Base-by-base conservation (phyloP, 2,797 vertebrate genomes). In the Dryobates pubescens region DNA sequence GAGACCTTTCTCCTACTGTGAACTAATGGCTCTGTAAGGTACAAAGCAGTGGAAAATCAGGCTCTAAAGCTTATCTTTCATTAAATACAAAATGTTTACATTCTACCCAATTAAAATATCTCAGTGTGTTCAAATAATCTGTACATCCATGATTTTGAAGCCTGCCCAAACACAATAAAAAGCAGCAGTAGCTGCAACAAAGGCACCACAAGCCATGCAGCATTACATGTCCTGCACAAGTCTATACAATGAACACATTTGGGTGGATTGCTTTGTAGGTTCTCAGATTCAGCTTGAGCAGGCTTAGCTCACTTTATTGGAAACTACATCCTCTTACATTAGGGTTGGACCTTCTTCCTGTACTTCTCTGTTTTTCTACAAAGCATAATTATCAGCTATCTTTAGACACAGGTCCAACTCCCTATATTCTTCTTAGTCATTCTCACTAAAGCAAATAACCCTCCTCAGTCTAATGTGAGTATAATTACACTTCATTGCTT, bases 31-130 rank as follows among this genome's bases (percentile, higher is more conserved):
- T 86, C 17, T 2, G 1, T 22, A 82, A 90, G 70, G 53, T 86
- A 82, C 20, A 64, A 76, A 74, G 87, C 85, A 88, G 45, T 88
- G 89, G 82, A 95, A 93, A 91, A 88, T 59, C 70, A 77, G n/a
- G 54, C 54, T 94, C 41, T 72, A 85, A 90, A 89, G 24, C 59
- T 43, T 64, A 70, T 84, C 65, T 73, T 72, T 89, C 82, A 89
- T 91, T 89, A 82, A 67, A 82, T 83, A 63, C 49, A 83, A 94
- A 92, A 79, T 86, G 79, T 88, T 94, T 94, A 82, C 67, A 41
- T 89, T 95, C 89, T 78, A 88, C 41, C 49, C 64, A 91, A 84
- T 89, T 95, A 92, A 83, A 92, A 82, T 90, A 61, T 82, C 67
- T 83, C 64, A 16, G 17, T 51, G 41, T 70, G 22, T 72, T 95